These are phyloP conservation scores for Acanthis flammea DNA, from an alignment of 2,797 vertebrate genomes.

Conservation along the genomic window DNA sequence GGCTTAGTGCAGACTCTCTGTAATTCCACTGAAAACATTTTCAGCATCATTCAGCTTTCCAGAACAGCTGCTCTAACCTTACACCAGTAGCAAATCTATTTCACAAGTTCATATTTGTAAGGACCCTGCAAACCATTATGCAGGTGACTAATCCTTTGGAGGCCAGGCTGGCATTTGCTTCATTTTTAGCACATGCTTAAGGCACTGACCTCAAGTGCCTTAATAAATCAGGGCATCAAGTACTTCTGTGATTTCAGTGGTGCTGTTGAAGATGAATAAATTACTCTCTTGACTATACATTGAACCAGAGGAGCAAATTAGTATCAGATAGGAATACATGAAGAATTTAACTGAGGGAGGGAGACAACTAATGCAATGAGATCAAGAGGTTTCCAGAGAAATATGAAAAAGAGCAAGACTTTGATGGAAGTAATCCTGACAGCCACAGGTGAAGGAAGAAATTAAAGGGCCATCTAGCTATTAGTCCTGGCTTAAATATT, in stretches of 20 bases:
- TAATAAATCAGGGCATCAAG: slow-evolving; percentile 51
- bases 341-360: not conserved
- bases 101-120: not conserved
- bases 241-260: slow-evolving; percentile 33
- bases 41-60: not conserved
- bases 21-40: not conserved
- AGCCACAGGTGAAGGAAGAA: not conserved
- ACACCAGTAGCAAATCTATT: not conserved
- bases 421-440: not conserved
- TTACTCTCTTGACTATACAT: slow-evolving; percentile 34
- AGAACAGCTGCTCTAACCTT: not conserved
- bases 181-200: slow-evolving; percentile 41
- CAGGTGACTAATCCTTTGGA: slow-evolving; percentile 30
- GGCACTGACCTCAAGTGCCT: slow-evolving; percentile 46
- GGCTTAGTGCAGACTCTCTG: not conserved
- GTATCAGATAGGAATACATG: not conserved
- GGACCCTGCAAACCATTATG: not conserved
- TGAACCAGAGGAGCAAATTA: slow-evolving; percentile 37
- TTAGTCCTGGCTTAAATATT: not conserved
- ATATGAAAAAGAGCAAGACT: not conserved
- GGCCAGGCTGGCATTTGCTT: not conserved
- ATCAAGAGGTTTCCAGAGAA: slow-evolving; percentile 29
- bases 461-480: not conserved
- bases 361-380: not conserved
- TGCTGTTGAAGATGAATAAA: slow-evolving; percentile 8